A percentile compares a stretch with the other conserved stretches of the same genome.
These are phyloP conservation scores for Panthera leo DNA, from an alignment of 2,113 vertebrate genomes.

Conservation along the genomic window DNA sequence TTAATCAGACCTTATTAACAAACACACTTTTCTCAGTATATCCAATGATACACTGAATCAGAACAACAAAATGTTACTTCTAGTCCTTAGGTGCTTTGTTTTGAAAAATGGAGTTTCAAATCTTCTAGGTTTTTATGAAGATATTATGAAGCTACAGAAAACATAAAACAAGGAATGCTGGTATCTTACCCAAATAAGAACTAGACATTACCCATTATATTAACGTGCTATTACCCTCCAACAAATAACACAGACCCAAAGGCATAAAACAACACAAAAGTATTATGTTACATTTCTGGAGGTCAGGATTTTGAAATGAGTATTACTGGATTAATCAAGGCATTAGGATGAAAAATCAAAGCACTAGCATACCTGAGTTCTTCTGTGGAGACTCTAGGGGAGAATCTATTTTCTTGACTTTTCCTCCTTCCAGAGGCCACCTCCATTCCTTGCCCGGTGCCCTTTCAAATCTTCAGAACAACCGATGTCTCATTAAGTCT, in stretches of 20 bases:
- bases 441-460: not conserved
- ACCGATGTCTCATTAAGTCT: not conserved
- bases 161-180: not conserved
- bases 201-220: not conserved
- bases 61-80: not conserved
- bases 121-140: not conserved
- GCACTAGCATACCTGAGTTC: not conserved
- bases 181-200: not conserved
- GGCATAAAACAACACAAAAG: not conserved
- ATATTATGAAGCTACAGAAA: not conserved
- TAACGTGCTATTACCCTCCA: not conserved
- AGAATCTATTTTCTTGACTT: not conserved
- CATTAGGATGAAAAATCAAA: not conserved
- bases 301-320: not conserved
- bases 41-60: not conserved
- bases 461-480: not conserved
- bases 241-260: not conserved
- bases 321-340: not conserved
- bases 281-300: not conserved
- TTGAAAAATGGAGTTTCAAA: not conserved
- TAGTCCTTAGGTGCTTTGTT: not conserved
- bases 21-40: not conserved
- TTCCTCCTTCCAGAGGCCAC: not conserved
- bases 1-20: not conserved
- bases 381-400: not conserved